phyloP scores from a whole-genome alignment of 2,113 vertebrate species.

The Illadopsis cleaveri region DNA sequence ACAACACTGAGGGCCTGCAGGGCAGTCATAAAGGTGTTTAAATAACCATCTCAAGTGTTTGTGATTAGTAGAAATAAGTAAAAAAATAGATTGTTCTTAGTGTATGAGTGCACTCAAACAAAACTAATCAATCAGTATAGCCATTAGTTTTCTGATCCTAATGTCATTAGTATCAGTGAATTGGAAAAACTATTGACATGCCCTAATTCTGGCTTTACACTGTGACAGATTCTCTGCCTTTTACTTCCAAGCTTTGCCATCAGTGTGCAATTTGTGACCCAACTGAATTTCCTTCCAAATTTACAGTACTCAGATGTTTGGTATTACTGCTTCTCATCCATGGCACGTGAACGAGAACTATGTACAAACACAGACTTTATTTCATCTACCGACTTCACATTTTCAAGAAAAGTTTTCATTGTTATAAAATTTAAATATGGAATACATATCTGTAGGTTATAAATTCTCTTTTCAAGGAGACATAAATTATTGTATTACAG shows the following conservation, averaged over 20 bases:
- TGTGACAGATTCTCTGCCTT: background rate
- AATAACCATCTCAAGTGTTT: background rate
- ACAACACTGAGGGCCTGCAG: background rate
- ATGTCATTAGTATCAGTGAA: background rate
- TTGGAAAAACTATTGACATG: background rate
- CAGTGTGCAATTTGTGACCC: background rate
- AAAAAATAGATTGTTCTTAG: background rate
- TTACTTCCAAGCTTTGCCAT: background rate
- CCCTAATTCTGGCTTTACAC: background rate
- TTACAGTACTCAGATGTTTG: background rate
- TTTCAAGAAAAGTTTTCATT: background rate
- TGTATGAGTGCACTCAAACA: background rate
- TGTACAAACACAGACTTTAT: background rate
- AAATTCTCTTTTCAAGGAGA: background rate
- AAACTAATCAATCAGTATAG: background rate
- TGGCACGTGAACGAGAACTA: background rate
- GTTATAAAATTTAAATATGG: background rate
- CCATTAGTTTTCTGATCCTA: background rate
- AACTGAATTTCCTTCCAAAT: background rate
- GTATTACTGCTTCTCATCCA: background rate
- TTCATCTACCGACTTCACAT: background rate
- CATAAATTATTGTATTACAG: background rate
- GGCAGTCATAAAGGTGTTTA: slow-evolving; percentile 1
- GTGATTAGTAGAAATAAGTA: background rate
- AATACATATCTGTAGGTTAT: background rate